phyloP scores from a whole-genome alignment of 2,888 invertebrate species.

The Platynereis dumerilii region DNA sequence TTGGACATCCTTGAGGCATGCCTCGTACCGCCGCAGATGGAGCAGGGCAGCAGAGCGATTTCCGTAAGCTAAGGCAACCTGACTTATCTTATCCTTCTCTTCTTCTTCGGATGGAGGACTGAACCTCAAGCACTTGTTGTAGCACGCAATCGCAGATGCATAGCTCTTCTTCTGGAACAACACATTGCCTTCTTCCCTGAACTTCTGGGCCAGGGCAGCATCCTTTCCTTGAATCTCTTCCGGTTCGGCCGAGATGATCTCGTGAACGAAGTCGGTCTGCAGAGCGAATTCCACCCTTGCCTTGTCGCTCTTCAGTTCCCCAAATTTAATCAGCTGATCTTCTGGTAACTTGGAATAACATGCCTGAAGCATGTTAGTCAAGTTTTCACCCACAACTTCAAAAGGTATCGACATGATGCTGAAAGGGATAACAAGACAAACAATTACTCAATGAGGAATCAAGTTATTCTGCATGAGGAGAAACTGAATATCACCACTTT shows the following conservation, averaged over 20 bases:
- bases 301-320: slow-evolving; percentile 3
- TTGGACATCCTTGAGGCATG: slow-evolving; percentile 53
- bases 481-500: too few species aligned
- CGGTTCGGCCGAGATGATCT: neutral
- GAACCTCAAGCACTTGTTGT: slow-evolving; percentile 7
- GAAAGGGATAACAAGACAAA: too few species aligned
- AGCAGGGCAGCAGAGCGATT: slow-evolving; percentile 60
- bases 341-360: slow-evolving; percentile 3
- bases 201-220: slow-evolving; percentile 69
- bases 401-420: too few species aligned
- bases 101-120: neutral
- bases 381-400: slow-evolving; percentile 12
- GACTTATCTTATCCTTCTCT: slow-evolving; percentile 11
- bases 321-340: slow-evolving; percentile 6
- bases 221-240: neutral
- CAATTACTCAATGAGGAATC: too few species aligned
- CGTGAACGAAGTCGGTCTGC: slow-evolving; percentile 12
- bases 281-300: slow-evolving; percentile 15
- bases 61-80: slow-evolving; percentile 51
- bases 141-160: slow-evolving; percentile 10
- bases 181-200: slow-evolving; percentile 57
- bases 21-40: slow-evolving; percentile 48
- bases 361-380: slow-evolving; percentile 16
- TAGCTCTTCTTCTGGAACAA: slow-evolving; percentile 51
- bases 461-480: too few species aligned